Base-by-base conservation (phyloP, 2,888 invertebrate species). In the Tinea pellionella region DNA sequence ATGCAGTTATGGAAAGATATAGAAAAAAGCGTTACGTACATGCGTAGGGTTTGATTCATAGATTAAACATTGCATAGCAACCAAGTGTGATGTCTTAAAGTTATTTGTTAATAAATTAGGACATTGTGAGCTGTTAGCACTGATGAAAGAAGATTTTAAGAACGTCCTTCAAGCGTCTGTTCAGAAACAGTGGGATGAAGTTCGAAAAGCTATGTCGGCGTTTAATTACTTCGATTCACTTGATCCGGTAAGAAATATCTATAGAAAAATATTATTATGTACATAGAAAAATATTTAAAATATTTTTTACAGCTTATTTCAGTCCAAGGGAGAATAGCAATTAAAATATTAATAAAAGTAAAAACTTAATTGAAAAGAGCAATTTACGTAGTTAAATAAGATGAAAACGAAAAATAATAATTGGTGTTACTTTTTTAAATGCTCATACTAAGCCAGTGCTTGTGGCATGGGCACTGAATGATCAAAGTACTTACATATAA, bases 151-250 rank as follows among this genome's bases (percentile, higher is more conserved):
- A 62, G 90, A 92, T 66, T 93, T 93, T 67, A 88, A 92, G 64
- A 79, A 80, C 73, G 84, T 91, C 1, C 78, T 92, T 42, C 90
- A 89, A 69, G 81, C 78, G 0, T 85, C 89, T 0, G 84, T 92
- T 4, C 81, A 89, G 67, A 82, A 88, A 60, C 88, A 91, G 66
- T 92, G 92, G 92, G 89, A 90, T 61, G 83, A 89, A 66, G 88
- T 92, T 13, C 82, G 82, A 55, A 75, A 75, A 4, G 90, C 91
- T 0, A 88, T 92, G 84, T 79, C 87, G 2, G 83, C 85, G 53
- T 92, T 92, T 63, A 88, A 89, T 55, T 92, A 92, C 68, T 92
- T 92, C 67, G 88, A 90, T 65, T 82, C 81, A 11, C 89, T 92
- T 76, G 88, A 89, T 65, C 88, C 89, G 70, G 83, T 80, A 58